These are phyloP conservation scores for Molossus alvarezi DNA, from an alignment of 2,797 vertebrate species.

Conservation along the genomic window DNA sequence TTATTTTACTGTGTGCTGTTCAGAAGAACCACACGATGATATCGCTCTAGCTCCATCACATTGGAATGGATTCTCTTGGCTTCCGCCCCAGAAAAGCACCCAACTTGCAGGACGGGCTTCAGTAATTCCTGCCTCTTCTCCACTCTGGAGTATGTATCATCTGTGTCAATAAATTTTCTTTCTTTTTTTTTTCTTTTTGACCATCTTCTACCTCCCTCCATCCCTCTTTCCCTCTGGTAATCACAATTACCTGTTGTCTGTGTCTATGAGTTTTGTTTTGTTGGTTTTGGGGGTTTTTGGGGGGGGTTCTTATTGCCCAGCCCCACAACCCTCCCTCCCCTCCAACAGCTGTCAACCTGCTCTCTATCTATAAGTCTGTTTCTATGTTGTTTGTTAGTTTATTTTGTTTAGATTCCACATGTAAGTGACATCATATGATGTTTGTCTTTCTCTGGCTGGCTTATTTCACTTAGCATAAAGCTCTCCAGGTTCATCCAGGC, in stretches of 20 bases:
- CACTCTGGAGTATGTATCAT: background rate
- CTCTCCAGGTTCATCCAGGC: background rate
- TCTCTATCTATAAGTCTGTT: background rate
- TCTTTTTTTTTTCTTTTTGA: background rate
- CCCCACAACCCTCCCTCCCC: background rate
- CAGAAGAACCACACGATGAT: background rate
- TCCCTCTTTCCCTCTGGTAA: background rate
- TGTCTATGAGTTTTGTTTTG: background rate
- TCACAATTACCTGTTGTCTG: background rate
- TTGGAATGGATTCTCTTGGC: background rate
- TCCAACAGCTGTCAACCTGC: background rate
- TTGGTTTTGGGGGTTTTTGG: background rate
- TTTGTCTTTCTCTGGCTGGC: background rate
- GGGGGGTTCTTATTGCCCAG: too few species aligned
- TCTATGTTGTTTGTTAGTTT: background rate
- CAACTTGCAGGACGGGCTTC: background rate
- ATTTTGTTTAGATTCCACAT: background rate
- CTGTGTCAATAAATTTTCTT: background rate
- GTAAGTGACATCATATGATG: background rate
- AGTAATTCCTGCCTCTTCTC: constrained; percentile 1
- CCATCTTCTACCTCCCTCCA: background rate
- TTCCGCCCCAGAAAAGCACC: constrained; percentile 15
- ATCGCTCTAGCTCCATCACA: background rate
- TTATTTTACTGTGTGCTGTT: background rate
- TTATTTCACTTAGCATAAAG: background rate